Evolutionary conservation across 2,113 vertebrate genomes (phyloP).

Genomic region (Mobula hypostoma): DNA sequence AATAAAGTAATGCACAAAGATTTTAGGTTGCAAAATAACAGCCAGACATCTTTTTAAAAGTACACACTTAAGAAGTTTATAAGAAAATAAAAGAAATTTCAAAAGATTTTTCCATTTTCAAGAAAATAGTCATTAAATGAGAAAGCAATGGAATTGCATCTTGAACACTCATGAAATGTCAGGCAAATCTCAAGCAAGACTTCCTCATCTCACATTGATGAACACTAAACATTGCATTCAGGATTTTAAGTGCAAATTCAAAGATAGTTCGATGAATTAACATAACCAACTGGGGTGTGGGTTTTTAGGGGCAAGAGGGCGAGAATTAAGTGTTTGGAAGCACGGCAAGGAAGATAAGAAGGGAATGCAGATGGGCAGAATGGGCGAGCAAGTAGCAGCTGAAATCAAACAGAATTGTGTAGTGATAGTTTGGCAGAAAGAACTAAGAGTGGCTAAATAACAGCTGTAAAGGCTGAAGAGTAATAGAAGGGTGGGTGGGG

Average conservation of each 20-base stretch:
- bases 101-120: no score
- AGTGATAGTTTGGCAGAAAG: no score
- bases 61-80: not conserved
- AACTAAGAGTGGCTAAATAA: no score
- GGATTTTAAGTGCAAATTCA: not conserved
- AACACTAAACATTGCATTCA: not conserved
- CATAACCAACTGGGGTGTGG: no score
- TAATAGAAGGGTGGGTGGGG: no score
- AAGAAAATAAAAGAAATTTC: not conserved
- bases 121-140: not conserved
- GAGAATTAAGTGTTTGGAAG: no score
- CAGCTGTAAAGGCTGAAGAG: no score
- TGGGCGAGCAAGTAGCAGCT: no score
- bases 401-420: no score
- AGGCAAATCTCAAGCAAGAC: not conserved
- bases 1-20: not conserved
- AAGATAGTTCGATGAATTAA: not conserved
- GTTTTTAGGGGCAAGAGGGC: no score
- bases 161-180: not conserved
- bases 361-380: no score
- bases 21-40: not conserved
- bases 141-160: not conserved
- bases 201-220: not conserved
- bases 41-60: not conserved
- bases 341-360: no score